phyloP scores from a whole-genome alignment of 2,888 invertebrate genomes.

The Agrochola lychnidis region DNA sequence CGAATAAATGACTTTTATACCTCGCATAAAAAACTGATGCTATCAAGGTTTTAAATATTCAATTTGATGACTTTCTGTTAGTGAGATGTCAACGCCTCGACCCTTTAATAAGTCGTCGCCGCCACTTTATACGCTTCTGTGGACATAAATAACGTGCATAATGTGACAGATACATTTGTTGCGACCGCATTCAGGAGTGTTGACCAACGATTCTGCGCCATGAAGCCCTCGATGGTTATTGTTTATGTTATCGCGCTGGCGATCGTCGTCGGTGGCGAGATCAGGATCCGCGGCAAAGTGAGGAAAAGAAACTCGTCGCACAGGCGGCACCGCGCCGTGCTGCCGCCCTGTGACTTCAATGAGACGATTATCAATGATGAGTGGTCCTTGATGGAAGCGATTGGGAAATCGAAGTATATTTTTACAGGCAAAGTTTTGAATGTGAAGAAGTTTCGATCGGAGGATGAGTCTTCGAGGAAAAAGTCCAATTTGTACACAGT shows the following conservation, averaged over 20 bases:
- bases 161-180: constrained; percentile 88
- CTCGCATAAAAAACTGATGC: constrained; percentile 71
- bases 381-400: constrained; percentile 88
- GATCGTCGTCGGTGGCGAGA: constrained; percentile 85
- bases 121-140: constrained; percentile 81
- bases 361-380: constrained; percentile 88
- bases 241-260: constrained; percentile 85
- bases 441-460: constrained; percentile 83
- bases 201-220: constrained; percentile 80
- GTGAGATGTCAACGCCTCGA: constrained; percentile 86
- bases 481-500: constrained; percentile 87
- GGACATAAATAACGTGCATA: constrained; percentile 86
- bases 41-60: constrained; percentile 77
- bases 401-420: constrained; percentile 88
- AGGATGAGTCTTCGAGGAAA: constrained; percentile 74
- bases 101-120: constrained; percentile 82
- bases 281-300: constrained; percentile 88
- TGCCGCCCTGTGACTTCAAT: constrained; percentile 88
- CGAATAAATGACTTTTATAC: constrained; percentile 67
- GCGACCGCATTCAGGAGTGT: constrained; percentile 81
- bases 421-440: constrained; percentile 89
- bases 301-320: constrained; percentile 84
- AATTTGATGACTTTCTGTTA: constrained; percentile 83
- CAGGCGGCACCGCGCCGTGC: constrained; percentile 84
- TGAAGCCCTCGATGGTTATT: constrained; percentile 85